Conservation (phyloP, 2,888 invertebrate species). For the Monoplex corrugatus region DNA sequence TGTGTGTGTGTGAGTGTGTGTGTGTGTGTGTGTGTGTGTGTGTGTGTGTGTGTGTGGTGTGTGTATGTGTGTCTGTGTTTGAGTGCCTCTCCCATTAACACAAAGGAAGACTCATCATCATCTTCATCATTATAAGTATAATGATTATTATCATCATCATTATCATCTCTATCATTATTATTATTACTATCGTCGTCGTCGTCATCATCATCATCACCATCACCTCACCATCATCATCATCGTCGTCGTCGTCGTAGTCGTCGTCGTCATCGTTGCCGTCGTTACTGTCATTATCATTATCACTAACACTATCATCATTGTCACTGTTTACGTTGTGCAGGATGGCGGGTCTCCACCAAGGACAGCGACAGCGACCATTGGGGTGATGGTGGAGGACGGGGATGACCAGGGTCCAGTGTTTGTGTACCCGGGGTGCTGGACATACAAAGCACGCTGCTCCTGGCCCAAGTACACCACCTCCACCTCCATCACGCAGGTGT, state of each 20-base stretch:
- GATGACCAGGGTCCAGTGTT: slow-evolving; percentile 66
- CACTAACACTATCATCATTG: neutral
- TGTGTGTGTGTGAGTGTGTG: neutral
- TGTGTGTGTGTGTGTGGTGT: neutral
- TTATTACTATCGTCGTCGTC: no score
- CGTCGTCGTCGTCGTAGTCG: no score
- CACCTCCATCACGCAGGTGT: slow-evolving; percentile 50
- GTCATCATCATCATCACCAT: no score
- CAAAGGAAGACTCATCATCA: no score
- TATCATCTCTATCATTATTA: no score
- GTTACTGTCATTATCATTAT: neutral
- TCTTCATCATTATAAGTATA: no score
- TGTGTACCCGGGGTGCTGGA: slow-evolving; percentile 58
- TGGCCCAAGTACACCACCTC: slow-evolving; percentile 60
- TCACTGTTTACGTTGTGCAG: slow-evolving; percentile 14
- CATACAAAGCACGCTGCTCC: slow-evolving; percentile 56
- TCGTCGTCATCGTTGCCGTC: no score
- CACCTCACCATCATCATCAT: no score
- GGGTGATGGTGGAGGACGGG: slow-evolving; percentile 60
- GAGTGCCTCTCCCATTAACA: no score
- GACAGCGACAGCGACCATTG: slow-evolving; percentile 44
- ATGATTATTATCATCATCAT: no score
- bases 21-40: slow-evolving; percentile 6
- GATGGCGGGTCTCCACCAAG: slow-evolving; percentile 39
- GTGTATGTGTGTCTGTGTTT: no score